phyloP scores from a whole-genome alignment of 2,113 vertebrate genomes.

The Eulemur rufifrons region DNA sequence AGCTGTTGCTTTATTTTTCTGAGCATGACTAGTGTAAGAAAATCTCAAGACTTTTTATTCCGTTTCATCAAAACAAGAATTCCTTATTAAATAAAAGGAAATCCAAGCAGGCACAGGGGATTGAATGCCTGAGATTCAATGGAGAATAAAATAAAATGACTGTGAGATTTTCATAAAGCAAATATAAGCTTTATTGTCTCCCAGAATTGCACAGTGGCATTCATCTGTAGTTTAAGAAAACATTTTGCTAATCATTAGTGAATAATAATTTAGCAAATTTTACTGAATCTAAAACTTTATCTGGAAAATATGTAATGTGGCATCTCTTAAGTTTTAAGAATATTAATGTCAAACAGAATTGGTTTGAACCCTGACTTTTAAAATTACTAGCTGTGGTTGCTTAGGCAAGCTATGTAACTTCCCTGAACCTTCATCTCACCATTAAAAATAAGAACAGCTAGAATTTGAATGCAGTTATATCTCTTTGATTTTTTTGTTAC shows the following conservation, averaged over 20 bases:
- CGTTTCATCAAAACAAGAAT: conserved; percentile 20
- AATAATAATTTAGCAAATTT: not conserved
- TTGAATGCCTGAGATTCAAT: not conserved
- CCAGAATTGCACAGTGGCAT: not conserved
- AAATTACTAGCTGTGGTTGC: not conserved
- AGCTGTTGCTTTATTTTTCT: conserved; percentile 23
- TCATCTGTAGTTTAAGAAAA: not conserved
- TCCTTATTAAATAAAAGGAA: conserved; percentile 53
- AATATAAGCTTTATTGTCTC: conserved; percentile 8
- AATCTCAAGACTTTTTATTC: conserved; percentile 25
- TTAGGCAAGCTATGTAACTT: not conserved
- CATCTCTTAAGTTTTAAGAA: not conserved
- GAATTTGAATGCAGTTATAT: not conserved
- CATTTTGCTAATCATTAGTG: not conserved
- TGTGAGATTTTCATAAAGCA: conserved; percentile 27
- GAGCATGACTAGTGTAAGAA: conserved; percentile 24
- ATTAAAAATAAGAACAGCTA: not conserved
- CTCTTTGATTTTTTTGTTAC: not conserved
- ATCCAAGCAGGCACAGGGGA: not conserved
- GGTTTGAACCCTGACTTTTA: not conserved
- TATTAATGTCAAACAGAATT: conserved; percentile 19
- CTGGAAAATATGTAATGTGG: not conserved
- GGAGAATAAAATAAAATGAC: conserved; percentile 33
- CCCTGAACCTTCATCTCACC: not conserved
- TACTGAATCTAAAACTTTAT: not conserved